Evolutionary conservation across 2,888 invertebrate genomes (phyloP).

Genomic region (Drosophila lutescens): DNA sequence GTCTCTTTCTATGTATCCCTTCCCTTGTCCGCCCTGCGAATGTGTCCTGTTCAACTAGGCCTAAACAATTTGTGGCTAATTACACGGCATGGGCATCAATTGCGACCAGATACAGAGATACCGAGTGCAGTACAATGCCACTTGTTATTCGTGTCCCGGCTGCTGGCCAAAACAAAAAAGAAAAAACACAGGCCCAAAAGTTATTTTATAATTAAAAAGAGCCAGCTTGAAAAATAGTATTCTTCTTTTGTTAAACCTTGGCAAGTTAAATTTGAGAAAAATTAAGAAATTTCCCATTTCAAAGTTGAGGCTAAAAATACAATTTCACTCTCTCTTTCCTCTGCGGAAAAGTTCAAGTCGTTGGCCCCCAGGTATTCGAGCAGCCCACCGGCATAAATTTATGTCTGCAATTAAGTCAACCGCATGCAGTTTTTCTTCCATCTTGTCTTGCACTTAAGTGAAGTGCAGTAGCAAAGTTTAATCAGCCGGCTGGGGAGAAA

Average conservation of each 20-base stretch:
- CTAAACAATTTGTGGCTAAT: slow-evolving; percentile 81
- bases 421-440: slow-evolving; percentile 42
- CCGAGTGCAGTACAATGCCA: slow-evolving; percentile 38
- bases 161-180: slow-evolving; percentile 6
- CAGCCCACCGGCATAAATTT: slow-evolving; percentile 30
- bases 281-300: slow-evolving; percentile 4
- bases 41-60: slow-evolving; percentile 69
- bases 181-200: slow-evolving; percentile 39
- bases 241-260: slow-evolving; percentile 18
- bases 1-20: slow-evolving; percentile 26
- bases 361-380: slow-evolving; percentile 43
- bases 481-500: slow-evolving; percentile 52
- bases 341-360: slow-evolving; percentile 32
- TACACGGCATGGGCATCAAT: slow-evolving; percentile 77
- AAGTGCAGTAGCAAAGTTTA: slow-evolving; percentile 67
- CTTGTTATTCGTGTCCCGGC: slow-evolving; percentile 30
- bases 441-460: slow-evolving; percentile 29
- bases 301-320: slow-evolving; percentile 23
- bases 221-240: slow-evolving; percentile 45
- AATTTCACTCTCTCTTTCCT: slow-evolving; percentile 14
- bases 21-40: slow-evolving; percentile 4
- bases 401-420: slow-evolving; percentile 57
- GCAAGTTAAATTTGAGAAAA: slow-evolving; percentile 17
- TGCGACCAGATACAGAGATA: slow-evolving; percentile 49
- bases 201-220: slow-evolving; percentile 79